Conservation (phyloP, 2,113 vertebrate species). For the Sphaerodactylus townsendi region DNA sequence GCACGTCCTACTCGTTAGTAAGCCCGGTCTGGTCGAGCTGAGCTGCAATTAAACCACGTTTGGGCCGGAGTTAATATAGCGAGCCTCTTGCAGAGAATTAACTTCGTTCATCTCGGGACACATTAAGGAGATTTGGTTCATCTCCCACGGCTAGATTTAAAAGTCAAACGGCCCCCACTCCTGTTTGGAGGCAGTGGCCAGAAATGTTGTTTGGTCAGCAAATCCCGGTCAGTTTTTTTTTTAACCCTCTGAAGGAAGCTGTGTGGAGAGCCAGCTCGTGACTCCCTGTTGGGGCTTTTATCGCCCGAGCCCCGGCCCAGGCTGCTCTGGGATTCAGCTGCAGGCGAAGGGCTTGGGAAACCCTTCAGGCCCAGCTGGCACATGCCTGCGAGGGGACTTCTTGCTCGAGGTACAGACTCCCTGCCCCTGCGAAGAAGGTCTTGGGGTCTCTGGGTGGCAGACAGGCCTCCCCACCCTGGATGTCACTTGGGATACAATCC, state of each 20-base stretch:
- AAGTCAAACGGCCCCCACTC: not conserved
- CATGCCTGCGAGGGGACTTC: not conserved
- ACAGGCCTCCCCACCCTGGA: not conserved
- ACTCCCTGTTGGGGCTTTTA: not conserved
- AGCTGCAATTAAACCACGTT: not conserved
- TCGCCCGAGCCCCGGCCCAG: not conserved
- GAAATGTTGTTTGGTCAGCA: not conserved
- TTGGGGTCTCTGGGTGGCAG: no score
- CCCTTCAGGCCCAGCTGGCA: not conserved
- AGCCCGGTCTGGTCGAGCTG: not conserved
- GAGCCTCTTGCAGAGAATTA: slow-evolving; percentile 2
- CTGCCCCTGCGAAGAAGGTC: no score
- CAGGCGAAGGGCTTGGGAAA: no score
- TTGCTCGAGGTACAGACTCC: not conserved
- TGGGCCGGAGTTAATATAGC: not conserved
- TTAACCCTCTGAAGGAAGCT: not conserved
- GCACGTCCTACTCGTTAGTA: not conserved
- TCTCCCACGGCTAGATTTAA: slow-evolving; percentile 9
- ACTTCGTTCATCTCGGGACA: slow-evolving; percentile 1
- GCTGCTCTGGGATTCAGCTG: no score
- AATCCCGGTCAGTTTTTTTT: not conserved
- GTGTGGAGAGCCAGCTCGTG: no score
- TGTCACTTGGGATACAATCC: not conserved
- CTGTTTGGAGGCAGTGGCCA: not conserved
- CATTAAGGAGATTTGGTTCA: slow-evolving; percentile 21